Conservation (phyloP, 2,888 invertebrate genomes). For the Platycheirus rosarum region DNA sequence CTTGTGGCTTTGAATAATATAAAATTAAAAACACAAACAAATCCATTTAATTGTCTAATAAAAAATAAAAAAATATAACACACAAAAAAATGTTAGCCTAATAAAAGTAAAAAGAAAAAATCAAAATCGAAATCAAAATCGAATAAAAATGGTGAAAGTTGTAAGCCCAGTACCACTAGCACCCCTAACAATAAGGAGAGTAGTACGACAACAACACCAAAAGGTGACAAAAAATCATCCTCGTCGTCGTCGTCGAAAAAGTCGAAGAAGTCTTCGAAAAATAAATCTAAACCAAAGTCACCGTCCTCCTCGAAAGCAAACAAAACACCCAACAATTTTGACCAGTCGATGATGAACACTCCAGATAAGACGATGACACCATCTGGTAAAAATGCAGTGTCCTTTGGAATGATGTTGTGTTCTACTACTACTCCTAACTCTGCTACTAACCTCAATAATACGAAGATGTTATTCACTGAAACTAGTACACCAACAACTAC, state of each 20-base stretch:
- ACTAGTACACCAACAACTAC: constrained; percentile 73
- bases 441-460: constrained; percentile 70
- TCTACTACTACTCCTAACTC: constrained; percentile 69
- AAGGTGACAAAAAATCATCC: constrained; percentile 59
- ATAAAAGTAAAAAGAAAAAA: constrained; percentile 74
- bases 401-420: constrained; percentile 70
- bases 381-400: constrained; percentile 4
- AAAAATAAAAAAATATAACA: constrained; percentile 75
- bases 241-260: constrained; percentile 68
- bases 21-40: constrained; percentile 54
- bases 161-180: constrained; percentile 68
- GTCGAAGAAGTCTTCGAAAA: constrained; percentile 66
- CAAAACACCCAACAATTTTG: constrained; percentile 44
- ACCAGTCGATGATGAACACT: constrained; percentile 41
- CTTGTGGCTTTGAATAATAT: constrained; percentile 74
- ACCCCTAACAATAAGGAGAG: constrained; percentile 72
- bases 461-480: constrained; percentile 72
- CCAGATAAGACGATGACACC: constrained; percentile 5
- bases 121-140: constrained; percentile 70
- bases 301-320: constrained; percentile 52
- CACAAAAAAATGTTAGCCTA: constrained; percentile 72
- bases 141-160: constrained; percentile 72
- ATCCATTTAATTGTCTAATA: constrained; percentile 56
- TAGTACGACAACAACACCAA: constrained; percentile 73
- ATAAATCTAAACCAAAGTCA: constrained; percentile 62